phyloP scores from a whole-genome alignment of 2,888 invertebrate species.

The Cerastis leucographa region DNA sequence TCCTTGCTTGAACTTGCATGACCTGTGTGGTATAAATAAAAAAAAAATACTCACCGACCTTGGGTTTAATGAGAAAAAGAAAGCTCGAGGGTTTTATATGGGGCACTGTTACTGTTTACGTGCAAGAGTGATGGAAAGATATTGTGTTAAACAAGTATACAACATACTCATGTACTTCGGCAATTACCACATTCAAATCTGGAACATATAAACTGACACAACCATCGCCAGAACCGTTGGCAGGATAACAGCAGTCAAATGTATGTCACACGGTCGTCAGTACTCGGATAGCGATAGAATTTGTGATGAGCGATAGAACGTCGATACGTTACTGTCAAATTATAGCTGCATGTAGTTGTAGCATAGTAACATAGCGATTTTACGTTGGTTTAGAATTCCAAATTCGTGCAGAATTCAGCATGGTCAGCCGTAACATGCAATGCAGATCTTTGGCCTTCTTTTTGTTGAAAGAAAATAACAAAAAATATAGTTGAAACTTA shows the following conservation, averaged over 20 bases:
- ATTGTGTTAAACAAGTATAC: too few species aligned
- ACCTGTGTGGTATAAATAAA: too few species aligned
- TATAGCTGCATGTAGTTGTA: slow-evolving; percentile 9
- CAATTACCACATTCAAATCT: background rate
- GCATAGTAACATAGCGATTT: background rate
- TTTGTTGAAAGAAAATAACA: too few species aligned
- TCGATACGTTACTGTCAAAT: slow-evolving; percentile 42
- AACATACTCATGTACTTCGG: background rate
- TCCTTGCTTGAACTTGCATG: too few species aligned
- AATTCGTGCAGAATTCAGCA: background rate
- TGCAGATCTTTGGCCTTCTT: too few species aligned
- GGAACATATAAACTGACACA: background rate
- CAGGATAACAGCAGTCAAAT: slow-evolving; percentile 32
- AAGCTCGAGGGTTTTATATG: too few species aligned
- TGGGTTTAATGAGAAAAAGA: too few species aligned
- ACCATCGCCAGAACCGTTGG: background rate
- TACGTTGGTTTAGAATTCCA: background rate
- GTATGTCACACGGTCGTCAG: slow-evolving; percentile 13
- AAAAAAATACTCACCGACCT: too few species aligned
- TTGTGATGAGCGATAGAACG: slow-evolving; percentile 24
- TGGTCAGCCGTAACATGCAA: background rate
- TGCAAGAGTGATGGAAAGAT: too few species aligned
- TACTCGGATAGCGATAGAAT: slow-evolving; percentile 5
- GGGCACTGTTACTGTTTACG: too few species aligned
- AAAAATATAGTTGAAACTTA: too few species aligned